A percentile compares a stretch with the other conserved stretches of the same genome.
Evolutionary conservation across 2,797 vertebrate genomes (phyloP).

Genomic region (Ptychadena robeensis): DNA sequence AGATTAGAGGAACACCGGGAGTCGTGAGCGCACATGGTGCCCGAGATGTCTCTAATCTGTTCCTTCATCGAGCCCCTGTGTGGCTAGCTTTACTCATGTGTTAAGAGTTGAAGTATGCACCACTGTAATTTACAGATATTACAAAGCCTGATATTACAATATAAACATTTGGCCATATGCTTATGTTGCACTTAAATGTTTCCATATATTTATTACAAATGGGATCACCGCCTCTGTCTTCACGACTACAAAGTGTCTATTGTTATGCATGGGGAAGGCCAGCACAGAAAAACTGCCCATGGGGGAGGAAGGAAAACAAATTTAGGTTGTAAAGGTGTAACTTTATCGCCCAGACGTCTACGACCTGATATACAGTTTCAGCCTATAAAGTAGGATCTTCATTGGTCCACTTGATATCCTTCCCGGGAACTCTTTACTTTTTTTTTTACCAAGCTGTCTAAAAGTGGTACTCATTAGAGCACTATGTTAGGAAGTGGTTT

Average conservation of each 20-base stretch:
- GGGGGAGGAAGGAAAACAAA: slow-evolving; percentile 59
- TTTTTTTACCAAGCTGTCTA: slow-evolving; percentile 67
- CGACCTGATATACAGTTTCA: slow-evolving; percentile 68
- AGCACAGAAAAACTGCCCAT: background rate
- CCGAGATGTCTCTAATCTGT: too few relatives aligned
- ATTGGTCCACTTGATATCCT: slow-evolving; percentile 67
- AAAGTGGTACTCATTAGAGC: slow-evolving; percentile 68
- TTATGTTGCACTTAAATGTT: background rate
- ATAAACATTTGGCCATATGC: background rate
- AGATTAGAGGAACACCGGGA: too few relatives aligned
- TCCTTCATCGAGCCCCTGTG: too few relatives aligned
- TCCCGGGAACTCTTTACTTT: slow-evolving; percentile 65
- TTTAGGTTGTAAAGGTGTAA: slow-evolving; percentile 71
- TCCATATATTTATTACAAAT: background rate
- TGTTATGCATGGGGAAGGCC: background rate
- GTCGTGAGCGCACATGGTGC: too few relatives aligned
- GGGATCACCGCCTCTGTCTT: background rate
- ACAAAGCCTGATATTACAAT: background rate
- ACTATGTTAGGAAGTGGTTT: slow-evolving; percentile 76
- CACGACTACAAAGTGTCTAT: background rate
- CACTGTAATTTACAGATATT: background rate
- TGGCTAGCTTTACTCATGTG: too few relatives aligned
- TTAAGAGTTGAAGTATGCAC: background rate
- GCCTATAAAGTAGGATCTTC: slow-evolving; percentile 66
- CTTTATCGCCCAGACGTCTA: slow-evolving; percentile 72